phyloP scores from a whole-genome alignment of 2,888 invertebrate species.

The Tuta absoluta region DNA sequence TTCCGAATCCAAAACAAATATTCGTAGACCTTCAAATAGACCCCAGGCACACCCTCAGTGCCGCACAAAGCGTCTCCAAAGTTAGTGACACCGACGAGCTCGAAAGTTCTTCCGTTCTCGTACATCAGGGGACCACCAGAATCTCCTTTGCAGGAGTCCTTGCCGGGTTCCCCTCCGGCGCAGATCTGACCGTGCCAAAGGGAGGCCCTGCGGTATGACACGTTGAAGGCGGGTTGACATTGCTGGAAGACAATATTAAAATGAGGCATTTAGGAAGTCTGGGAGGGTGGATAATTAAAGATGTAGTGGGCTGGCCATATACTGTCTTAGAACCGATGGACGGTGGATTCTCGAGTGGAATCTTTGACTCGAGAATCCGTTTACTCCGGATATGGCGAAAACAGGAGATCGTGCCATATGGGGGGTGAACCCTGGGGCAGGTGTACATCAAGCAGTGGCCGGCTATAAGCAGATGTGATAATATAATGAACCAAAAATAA shows the following conservation, averaged over 20 bases:
- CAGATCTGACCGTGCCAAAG: constrained; percentile 67
- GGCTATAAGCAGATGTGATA: no score
- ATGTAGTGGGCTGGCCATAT: no score
- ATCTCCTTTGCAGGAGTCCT: constrained; percentile 83
- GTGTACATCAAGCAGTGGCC: no score
- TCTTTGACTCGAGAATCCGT: no score
- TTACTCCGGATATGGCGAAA: no score
- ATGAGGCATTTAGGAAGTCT: no score
- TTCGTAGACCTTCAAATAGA: constrained; percentile 82
- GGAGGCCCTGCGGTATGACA: constrained; percentile 34
- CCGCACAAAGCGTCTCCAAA: constrained; percentile 84
- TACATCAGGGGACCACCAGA: constrained; percentile 84
- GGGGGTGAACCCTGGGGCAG: no score
- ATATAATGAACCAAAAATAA: not conserved
- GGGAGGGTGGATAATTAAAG: no score
- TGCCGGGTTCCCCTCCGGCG: constrained; percentile 78
- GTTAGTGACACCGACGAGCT: constrained; percentile 80
- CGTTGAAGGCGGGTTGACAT: constrained; percentile 46
- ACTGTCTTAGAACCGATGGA: no score
- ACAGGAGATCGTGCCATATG: no score
- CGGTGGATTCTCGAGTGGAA: no score
- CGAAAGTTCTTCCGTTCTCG: constrained; percentile 46
- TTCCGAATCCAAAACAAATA: constrained; percentile 82
- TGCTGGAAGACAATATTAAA: constrained; percentile 40
- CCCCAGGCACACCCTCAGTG: constrained; percentile 80